Evolutionary conservation across 2,113 vertebrate species (phyloP).

Genomic region (Arenaria interpres): DNA sequence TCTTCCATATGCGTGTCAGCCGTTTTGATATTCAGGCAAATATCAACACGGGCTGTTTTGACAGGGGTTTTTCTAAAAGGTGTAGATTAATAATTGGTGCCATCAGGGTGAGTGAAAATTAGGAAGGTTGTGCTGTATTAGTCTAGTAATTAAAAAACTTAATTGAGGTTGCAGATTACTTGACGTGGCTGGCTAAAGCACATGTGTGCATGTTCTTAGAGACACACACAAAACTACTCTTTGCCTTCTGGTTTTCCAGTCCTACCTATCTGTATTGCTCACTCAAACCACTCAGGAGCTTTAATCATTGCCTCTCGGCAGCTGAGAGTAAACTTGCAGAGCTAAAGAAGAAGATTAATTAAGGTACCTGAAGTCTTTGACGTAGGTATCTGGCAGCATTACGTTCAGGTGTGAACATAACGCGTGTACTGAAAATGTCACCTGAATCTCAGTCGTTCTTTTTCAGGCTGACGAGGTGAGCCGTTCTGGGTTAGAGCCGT

Average conservation of each 20-base stretch:
- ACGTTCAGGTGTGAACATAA: neutral
- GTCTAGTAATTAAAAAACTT: neutral
- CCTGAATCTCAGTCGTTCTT: neutral
- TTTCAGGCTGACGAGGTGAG: neutral
- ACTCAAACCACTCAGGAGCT: neutral
- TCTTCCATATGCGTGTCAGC: neutral
- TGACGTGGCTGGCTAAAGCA: neutral
- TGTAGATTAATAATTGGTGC: neutral
- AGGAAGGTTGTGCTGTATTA: neutral
- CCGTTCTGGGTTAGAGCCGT: neutral
- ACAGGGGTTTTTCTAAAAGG: neutral
- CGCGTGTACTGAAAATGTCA: neutral
- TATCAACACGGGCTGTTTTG: neutral
- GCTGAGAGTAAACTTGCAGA: neutral
- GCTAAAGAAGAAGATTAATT: neutral
- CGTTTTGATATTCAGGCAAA: neutral
- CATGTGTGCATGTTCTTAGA: fast-evolving
- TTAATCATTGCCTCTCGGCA: neutral
- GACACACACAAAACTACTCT: neutral
- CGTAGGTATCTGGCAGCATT: neutral
- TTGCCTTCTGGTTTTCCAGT: neutral
- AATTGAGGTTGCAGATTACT: neutral
- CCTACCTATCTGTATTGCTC: neutral
- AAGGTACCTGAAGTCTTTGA: neutral
- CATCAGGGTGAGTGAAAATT: neutral